Conservation (phyloP, 2,888 invertebrate genomes). For the Sinodicranocentrus sp. region DNA sequence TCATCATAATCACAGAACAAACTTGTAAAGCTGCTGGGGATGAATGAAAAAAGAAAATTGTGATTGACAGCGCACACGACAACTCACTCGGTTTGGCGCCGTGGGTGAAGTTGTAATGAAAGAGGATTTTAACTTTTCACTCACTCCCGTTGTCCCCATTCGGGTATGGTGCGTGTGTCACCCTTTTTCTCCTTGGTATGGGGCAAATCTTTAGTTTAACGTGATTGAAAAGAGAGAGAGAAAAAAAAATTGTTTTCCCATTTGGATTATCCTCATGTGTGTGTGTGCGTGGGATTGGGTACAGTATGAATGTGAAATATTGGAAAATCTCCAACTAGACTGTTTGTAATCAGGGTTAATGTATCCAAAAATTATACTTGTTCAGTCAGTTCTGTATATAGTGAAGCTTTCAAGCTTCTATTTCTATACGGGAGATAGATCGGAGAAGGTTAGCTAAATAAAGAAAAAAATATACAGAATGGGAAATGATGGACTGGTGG, state of each 20-base stretch:
- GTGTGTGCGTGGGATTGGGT: too few species aligned
- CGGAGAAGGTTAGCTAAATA: too few species aligned
- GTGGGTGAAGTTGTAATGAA: not conserved
- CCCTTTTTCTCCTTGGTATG: not conserved
- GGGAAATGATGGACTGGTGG: too few species aligned
- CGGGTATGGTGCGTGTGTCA: too few species aligned
- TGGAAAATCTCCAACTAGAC: constrained; percentile 7
- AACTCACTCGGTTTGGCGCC: not conserved
- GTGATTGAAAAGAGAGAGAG: too few species aligned
- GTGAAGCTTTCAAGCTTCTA: not conserved
- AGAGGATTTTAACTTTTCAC: too few species aligned
- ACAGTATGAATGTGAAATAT: not conserved
- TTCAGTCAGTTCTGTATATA: not conserved
- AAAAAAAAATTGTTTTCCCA: not conserved
- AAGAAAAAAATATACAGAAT: too few species aligned
- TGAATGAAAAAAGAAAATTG: constrained; percentile 22
- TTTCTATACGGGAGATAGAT: too few species aligned
- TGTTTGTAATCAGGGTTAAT: constrained; percentile 28
- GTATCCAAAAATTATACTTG: constrained; percentile 10
- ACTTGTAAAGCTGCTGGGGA: not conserved
- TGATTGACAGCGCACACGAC: constrained; percentile 46
- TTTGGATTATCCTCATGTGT: not conserved
- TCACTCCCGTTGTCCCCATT: not conserved
- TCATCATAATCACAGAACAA: constrained; percentile 15
- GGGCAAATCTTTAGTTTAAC: not conserved